Base-by-base conservation (phyloP, 2,888 invertebrate genomes). In the Microctonus hyperodae region DNA sequence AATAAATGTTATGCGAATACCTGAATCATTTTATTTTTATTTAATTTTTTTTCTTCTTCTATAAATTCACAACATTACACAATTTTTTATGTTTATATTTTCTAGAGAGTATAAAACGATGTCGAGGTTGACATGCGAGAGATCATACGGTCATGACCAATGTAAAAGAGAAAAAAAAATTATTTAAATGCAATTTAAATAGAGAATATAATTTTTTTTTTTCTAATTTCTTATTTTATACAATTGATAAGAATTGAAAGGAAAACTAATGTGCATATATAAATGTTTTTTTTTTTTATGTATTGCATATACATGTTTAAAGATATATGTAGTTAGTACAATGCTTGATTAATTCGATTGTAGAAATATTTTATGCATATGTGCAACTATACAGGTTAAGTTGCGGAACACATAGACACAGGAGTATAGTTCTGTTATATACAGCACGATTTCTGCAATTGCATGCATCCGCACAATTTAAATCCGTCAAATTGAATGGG, bases 401-500 rank as follows among this genome's bases (percentile, higher is more conserved):
- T 44, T 58, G 50, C 33, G 35, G 28, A 53, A 48, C 44, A 65
- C 25, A 31, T 23, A 51, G 40, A 65, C 50, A 35, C 35, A 37
- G 37, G 25, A 48, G 25, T 33, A 58, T 25, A 22, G 28, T n/a
- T 40, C 33, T 28, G n/a, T n/a, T n/a, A n/a, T n/a, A n/a, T n/a
- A n/a, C n/a, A n/a, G 25, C 37, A 35, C 51, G 59, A 66, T 66
- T 66, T 48, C 62, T 62, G 35, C 82, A 83, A 83, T 83, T 83
- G 82, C 79, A 79, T 73, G 81, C 83, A 83, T 83, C 83, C 83
- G 83, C 83, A 82, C 53, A 81, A 81, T 83, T 83, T 82, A 76
- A 44, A 16, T 16, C 80, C 78, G 76, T 79, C 81, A 81, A 81
- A 44, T 44, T 58, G 37, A 58, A 37, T 58, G 37, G 40, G 23